Evolutionary conservation across 30 jellyfish, hydroid and myxozoan species (phyloP).

Genomic region (Aurelia aurita complex sp. Pacific): DNA sequence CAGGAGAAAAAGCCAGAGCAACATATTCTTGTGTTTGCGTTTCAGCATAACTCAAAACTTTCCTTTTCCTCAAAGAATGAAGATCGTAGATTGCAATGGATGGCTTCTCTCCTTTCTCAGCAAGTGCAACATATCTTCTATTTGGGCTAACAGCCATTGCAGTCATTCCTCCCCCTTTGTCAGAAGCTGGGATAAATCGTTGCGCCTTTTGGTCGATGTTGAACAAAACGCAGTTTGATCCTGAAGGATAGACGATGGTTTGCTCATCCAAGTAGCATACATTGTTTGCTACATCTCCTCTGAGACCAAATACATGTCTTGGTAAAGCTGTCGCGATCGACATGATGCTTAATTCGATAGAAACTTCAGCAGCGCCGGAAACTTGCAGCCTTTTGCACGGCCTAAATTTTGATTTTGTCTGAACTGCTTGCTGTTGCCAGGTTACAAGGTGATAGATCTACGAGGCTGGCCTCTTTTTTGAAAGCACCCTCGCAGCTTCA

Average conservation of each 20-base stretch:
- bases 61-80: conserved; percentile 89
- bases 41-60: conserved; percentile 81
- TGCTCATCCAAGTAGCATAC: conserved; percentile 94
- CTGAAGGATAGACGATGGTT: conserved; percentile 89
- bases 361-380: background rate
- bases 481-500: conserved; percentile 41
- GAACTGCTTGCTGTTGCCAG: conserved; percentile 33
- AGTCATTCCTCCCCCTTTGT: conserved; percentile 83
- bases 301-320: conserved; percentile 90
- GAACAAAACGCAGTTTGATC: conserved; percentile 91
- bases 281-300: conserved; percentile 87
- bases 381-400: background rate
- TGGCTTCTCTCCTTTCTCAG: conserved; percentile 94
- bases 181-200: conserved; percentile 85
- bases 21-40: conserved; percentile 77
- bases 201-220: conserved; percentile 94
- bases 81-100: conserved; percentile 84
- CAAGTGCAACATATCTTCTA: conserved; percentile 92
- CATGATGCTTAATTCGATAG: conserved; percentile 24
- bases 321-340: conserved; percentile 93
- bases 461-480: conserved; percentile 40
- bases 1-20: conserved; percentile 94
- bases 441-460: conserved; percentile 4
- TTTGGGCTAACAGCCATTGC: conserved; percentile 96
- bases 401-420: background rate